phyloP scores from a whole-genome alignment of 1,140 invertebrate genomes.

The Galleria mellonella region DNA sequence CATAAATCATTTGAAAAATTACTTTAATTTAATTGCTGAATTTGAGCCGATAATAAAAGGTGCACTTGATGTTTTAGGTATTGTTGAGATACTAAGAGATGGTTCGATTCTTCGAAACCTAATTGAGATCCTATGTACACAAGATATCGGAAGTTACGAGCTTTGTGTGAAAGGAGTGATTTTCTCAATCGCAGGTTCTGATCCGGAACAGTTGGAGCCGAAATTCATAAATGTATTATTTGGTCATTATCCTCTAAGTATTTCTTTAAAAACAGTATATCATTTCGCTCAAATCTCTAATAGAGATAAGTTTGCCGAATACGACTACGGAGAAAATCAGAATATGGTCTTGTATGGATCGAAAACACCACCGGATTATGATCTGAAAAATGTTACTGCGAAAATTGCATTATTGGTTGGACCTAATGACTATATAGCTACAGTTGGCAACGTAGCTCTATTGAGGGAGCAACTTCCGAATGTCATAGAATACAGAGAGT shows the following conservation, averaged over 20 bases:
- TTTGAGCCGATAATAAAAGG: conserved; percentile 4
- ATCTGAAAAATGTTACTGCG: too few relatives aligned
- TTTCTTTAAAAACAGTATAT: conserved; percentile 80
- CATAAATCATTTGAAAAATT: conserved; percentile 53
- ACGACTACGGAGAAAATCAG: conserved; percentile 63
- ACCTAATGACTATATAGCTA: too few relatives aligned
- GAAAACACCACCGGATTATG: too few relatives aligned
- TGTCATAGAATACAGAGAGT: too few relatives aligned
- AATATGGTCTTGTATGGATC: conserved; percentile 67
- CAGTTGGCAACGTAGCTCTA: too few relatives aligned
- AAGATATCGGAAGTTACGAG: conserved; percentile 12
- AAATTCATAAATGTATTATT: conserved; percentile 7
- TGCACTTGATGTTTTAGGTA: conserved; percentile 21
- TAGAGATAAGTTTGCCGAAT: conserved; percentile 46
- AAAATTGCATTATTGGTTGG: too few relatives aligned
- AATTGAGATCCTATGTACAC: conserved; percentile 14
- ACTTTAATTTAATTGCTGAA: neutral
- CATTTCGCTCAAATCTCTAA: conserved; percentile 75
- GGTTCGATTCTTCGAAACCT: conserved; percentile 50
- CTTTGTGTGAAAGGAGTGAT: conserved; percentile 12
- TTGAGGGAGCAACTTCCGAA: too few relatives aligned
- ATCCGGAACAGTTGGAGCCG: conserved; percentile 12
- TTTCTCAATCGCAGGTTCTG: conserved; percentile 9
- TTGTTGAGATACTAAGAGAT: too few relatives aligned
- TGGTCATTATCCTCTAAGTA: conserved; percentile 19